phyloP scores from a whole-genome alignment of 1,140 invertebrate species.

The Heliconius hermathena region DNA sequence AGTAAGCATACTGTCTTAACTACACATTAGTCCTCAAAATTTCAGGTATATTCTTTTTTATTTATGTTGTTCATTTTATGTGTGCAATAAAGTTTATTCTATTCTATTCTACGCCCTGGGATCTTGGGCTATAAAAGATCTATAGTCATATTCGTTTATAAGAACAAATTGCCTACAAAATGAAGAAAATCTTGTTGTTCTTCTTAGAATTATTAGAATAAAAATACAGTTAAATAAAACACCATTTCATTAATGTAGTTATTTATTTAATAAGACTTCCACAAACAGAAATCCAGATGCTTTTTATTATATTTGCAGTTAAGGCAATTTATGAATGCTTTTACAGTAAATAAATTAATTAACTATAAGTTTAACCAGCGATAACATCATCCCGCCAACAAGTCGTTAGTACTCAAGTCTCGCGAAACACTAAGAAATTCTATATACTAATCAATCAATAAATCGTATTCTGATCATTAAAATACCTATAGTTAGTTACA shows the following conservation, averaged over 20 bases:
- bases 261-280: conserved; percentile 78
- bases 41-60: too few species aligned
- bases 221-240: conserved; percentile 40
- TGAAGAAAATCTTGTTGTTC: background rate
- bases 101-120: too few species aligned
- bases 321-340: conserved; percentile 72
- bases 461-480: conserved; percentile 58
- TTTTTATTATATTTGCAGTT: conserved; percentile 66
- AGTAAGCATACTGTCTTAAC: too few species aligned
- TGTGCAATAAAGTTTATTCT: too few species aligned
- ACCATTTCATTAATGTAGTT: conserved; percentile 50
- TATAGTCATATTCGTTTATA: too few species aligned
- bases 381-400: conserved; percentile 63
- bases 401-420: conserved; percentile 54
- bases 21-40: too few species aligned
- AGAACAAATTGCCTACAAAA: too few species aligned
- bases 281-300: conserved; percentile 74
- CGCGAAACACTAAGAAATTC: conserved; percentile 37
- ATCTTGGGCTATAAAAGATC: too few species aligned
- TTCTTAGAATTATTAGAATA: background rate
- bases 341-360: conserved; percentile 74
- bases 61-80: too few species aligned
- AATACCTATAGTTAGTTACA: conserved; percentile 57
- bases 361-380: conserved; percentile 66
- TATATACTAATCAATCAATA: conserved; percentile 44